A percentile compares a stretch with the other conserved stretches of the same genome.
Conservation (phyloP, 30 jellyfish, hydroid and myxozoan species). For the Hydra vulgaris region DNA sequence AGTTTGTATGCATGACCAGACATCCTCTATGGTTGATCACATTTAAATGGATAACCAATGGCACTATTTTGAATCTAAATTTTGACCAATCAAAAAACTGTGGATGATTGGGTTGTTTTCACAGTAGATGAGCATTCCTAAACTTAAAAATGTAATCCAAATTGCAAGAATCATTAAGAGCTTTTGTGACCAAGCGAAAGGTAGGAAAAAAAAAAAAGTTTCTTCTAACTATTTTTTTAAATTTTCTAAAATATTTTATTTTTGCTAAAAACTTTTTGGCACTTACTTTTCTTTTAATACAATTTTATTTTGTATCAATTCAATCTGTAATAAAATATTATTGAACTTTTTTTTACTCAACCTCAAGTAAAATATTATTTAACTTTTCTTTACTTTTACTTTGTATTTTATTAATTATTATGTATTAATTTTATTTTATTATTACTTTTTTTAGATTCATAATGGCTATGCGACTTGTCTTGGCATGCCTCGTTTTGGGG, state of each 20-base stretch:
- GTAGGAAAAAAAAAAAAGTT: not conserved
- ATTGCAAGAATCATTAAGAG: not conserved
- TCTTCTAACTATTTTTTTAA: not conserved
- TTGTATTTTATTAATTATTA: too few species aligned
- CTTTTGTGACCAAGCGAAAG: not conserved
- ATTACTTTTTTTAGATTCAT: not conserved
- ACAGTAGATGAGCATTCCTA: not conserved
- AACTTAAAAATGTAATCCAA: not conserved
- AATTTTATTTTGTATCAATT: too few species aligned
- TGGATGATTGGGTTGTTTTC: not conserved
- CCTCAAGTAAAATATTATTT: too few species aligned
- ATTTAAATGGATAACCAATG: not conserved
- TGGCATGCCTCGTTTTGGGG: slow-evolving; percentile 36
- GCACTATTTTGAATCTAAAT: not conserved
- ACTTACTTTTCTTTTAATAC: too few species aligned
- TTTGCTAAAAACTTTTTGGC: not conserved
- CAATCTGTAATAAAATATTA: too few species aligned
- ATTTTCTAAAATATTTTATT: too few species aligned
- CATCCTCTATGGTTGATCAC: not conserved
- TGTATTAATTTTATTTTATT: not conserved
- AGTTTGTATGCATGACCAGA: not conserved
- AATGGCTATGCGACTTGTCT: slow-evolving; percentile 48
- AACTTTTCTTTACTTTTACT: too few species aligned
- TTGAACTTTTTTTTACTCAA: too few species aligned
- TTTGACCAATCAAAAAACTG: not conserved